A percentile compares a stretch with the other conserved stretches of the same genome.
These are phyloP conservation scores for Limanda limanda DNA, from an alignment of 2,113 vertebrate species.

Conservation along the genomic window DNA sequence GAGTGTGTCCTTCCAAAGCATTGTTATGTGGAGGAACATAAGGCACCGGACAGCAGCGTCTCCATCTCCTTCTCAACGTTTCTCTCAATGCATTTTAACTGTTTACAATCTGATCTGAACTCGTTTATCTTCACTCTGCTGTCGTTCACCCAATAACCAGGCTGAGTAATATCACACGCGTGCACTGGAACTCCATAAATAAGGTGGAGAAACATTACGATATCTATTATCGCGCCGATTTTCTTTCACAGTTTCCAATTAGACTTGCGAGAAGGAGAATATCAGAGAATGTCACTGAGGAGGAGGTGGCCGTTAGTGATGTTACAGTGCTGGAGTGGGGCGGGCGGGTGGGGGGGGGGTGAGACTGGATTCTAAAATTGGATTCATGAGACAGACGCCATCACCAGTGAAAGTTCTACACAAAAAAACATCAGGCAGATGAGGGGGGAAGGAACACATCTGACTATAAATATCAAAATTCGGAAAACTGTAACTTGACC, in stretches of 20 bases:
- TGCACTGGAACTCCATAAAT: background rate
- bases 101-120: background rate
- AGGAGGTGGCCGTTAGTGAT: slow-evolving; percentile 46
- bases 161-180: background rate
- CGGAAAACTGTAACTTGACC: background rate
- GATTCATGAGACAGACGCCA: slow-evolving; percentile 29
- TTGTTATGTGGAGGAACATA: background rate
- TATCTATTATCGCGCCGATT: background rate
- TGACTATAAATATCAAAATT: background rate
- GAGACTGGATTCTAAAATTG: slow-evolving; percentile 51
- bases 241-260: slow-evolving; percentile 23
- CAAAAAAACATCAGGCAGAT: slow-evolving; percentile 8
- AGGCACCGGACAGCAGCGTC: too few species aligned
- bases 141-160: slow-evolving; percentile 4
- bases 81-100: slow-evolving; percentile 12
- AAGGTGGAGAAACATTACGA: slow-evolving; percentile 7
- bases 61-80: too few species aligned
- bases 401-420: background rate
- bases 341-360: background rate
- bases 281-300: slow-evolving; percentile 34
- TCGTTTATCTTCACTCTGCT: background rate
- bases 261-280: slow-evolving; percentile 24
- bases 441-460: slow-evolving; percentile 8
- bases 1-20: too few species aligned
- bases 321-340: slow-evolving; percentile 24